Percentiles rank a stretch among this genome's conserved stretches.
Conservation (phyloP, 2,113 vertebrate species). For the Tyto alba region DNA sequence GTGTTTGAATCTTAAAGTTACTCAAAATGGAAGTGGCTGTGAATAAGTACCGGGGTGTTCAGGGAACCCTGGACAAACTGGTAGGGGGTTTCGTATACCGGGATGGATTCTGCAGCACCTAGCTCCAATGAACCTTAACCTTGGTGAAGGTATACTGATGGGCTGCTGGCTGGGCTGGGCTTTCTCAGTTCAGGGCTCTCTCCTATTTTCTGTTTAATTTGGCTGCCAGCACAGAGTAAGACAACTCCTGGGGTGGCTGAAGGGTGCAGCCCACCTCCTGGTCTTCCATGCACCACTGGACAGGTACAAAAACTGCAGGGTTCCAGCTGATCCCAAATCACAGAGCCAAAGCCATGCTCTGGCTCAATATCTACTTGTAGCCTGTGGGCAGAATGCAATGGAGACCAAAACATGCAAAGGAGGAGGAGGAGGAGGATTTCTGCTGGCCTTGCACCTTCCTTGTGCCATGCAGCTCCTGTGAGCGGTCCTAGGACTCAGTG, state of each 20-base stretch:
- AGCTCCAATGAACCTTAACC: background rate
- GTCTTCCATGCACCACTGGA: background rate
- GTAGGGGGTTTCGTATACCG: background rate
- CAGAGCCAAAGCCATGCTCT: background rate
- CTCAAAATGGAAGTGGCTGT: background rate
- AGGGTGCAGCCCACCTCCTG: background rate
- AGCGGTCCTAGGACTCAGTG: background rate
- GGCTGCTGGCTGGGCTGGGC: background rate
- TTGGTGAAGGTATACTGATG: background rate
- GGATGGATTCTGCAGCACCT: background rate
- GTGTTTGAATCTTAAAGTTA: background rate
- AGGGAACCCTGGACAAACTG: background rate
- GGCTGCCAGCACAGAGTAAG: background rate
- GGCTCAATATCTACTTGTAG: fast-evolving
- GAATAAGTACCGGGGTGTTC: background rate
- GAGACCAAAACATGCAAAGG: background rate
- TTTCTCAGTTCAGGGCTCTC: background rate
- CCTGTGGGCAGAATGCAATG: background rate
- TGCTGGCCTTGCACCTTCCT: background rate
- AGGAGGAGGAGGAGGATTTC: background rate
- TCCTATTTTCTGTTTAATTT: background rate
- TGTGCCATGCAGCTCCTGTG: background rate
- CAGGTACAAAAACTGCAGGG: background rate
- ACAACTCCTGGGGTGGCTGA: background rate
- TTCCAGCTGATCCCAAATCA: background rate